Evolutionary conservation across 2,113 vertebrate species (phyloP).

Genomic region (Charadrius vociferus): DNA sequence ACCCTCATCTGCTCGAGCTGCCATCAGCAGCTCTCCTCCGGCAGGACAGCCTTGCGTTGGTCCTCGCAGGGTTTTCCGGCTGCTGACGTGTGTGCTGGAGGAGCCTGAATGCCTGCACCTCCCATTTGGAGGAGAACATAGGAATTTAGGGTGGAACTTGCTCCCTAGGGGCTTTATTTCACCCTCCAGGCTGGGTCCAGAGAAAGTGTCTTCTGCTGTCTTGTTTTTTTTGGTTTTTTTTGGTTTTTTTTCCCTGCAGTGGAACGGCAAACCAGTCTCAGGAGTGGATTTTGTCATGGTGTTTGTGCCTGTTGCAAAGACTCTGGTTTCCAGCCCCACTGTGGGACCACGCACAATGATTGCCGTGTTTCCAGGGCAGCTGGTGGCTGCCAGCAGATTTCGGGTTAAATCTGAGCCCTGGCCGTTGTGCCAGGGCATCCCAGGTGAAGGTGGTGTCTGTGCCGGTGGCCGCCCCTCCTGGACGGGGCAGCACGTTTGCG

Average conservation of each 20-base stretch:
- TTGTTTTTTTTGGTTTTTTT: fast-evolving
- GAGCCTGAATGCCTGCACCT: background rate
- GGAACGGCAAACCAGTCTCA: fast-evolving
- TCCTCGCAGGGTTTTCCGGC: background rate
- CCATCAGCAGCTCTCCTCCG: background rate
- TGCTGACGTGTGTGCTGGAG: background rate
- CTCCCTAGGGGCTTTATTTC: background rate
- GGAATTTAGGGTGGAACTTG: background rate
- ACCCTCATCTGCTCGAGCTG: background rate
- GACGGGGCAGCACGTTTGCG: fast-evolving
- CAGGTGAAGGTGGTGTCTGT: background rate
- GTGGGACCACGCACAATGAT: fast-evolving
- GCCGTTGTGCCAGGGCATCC: background rate
- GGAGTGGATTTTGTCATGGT: fast-evolving
- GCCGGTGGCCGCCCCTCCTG: fast-evolving
- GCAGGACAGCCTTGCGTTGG: background rate
- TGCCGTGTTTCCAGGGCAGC: fast-evolving
- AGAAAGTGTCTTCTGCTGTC: fast-evolving
- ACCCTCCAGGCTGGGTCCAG: background rate
- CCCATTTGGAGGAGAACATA: background rate
- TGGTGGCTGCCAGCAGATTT: background rate
- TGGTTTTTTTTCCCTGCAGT: too few relatives aligned
- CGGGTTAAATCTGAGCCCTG: fast-evolving
- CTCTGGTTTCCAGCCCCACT: background rate
- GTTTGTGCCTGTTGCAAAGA: too few relatives aligned